These are phyloP conservation scores for Aphidius colemani DNA, from an alignment of 2,888 invertebrate genomes.

Conservation along the genomic window DNA sequence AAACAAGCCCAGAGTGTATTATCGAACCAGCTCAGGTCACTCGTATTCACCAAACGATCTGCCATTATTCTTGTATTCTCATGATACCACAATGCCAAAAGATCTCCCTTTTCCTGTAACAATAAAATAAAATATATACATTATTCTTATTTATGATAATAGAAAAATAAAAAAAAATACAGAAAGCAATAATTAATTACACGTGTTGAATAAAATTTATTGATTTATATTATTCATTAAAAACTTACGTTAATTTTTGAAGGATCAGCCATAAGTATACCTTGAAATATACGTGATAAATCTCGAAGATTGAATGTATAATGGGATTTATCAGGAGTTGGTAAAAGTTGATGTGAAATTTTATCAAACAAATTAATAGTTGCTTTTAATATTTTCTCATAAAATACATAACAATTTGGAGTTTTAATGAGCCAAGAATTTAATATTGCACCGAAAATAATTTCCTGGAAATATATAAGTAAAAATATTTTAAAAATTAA, in stretches of 20 bases:
- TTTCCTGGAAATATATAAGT: slow-evolving; percentile 57
- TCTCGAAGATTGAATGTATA: slow-evolving; percentile 90
- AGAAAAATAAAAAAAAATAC: background rate
- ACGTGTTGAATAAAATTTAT: too few relatives aligned
- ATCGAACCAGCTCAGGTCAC: slow-evolving; percentile 77
- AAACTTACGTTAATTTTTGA: slow-evolving; percentile 65
- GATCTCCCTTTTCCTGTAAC: slow-evolving; percentile 64
- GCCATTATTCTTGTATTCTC: slow-evolving; percentile 87
- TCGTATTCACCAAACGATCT: slow-evolving; percentile 80
- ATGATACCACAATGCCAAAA: slow-evolving; percentile 85
- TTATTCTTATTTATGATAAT: slow-evolving; percentile 2
- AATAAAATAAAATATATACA: slow-evolving; percentile 6
- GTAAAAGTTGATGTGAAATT: slow-evolving; percentile 73
- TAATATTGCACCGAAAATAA: slow-evolving; percentile 75
- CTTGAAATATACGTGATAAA: slow-evolving; percentile 82
- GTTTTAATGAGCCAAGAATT: slow-evolving; percentile 68
- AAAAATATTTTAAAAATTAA: too few relatives aligned
- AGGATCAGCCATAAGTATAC: slow-evolving; percentile 75
- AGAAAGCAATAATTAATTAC: too few relatives aligned
- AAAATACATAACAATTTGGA: slow-evolving; percentile 32
- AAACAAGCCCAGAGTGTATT: slow-evolving; percentile 66
- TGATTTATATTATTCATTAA: background rate
- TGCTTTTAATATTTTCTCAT: slow-evolving; percentile 66
- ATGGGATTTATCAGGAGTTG: slow-evolving; percentile 88
- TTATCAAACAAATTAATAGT: slow-evolving; percentile 72